Conservation (phyloP, 2,888 invertebrate genomes). For the Mesochorus sp. region DNA sequence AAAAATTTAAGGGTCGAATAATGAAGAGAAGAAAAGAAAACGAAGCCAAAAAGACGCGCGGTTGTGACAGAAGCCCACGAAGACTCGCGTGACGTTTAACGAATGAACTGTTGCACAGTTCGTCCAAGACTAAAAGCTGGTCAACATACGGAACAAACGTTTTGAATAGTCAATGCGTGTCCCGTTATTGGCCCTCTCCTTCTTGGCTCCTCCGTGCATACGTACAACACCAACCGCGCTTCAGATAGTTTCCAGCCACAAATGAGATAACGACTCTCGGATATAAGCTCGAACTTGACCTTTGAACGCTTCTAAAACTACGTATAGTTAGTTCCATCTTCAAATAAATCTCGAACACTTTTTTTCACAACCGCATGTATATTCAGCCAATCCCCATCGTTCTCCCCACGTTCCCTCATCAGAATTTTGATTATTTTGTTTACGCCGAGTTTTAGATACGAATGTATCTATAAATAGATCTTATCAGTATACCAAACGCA, state of each 20-base stretch:
- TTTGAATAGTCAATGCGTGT: slow-evolving; percentile 35
- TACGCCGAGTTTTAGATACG: too few relatives aligned
- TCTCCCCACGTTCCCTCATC: too few relatives aligned
- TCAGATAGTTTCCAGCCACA: slow-evolving; percentile 61
- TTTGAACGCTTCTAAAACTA: slow-evolving; percentile 47
- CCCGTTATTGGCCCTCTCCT: slow-evolving; percentile 62
- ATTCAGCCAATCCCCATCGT: too few relatives aligned
- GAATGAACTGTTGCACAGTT: slow-evolving; percentile 19
- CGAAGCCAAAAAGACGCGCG: neutral
- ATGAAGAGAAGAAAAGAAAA: neutral
- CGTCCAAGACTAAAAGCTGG: slow-evolving; percentile 18
- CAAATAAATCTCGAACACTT: neutral
- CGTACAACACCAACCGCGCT: slow-evolving; percentile 49
- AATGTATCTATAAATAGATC: too few relatives aligned
- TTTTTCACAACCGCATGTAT: too few relatives aligned
- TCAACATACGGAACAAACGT: slow-evolving; percentile 20
- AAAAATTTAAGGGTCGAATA: neutral
- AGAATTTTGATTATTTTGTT: too few relatives aligned
- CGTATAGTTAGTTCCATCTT: neutral
- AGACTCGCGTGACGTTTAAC: neutral
- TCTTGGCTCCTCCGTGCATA: neutral
- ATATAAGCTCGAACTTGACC: slow-evolving; percentile 47
- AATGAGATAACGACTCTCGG: slow-evolving; percentile 62
- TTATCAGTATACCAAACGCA: too few relatives aligned
- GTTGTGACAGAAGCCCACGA: neutral